phyloP scores from a whole-genome alignment of 1,140 invertebrate genomes.

The Nebria ingens region DNA sequence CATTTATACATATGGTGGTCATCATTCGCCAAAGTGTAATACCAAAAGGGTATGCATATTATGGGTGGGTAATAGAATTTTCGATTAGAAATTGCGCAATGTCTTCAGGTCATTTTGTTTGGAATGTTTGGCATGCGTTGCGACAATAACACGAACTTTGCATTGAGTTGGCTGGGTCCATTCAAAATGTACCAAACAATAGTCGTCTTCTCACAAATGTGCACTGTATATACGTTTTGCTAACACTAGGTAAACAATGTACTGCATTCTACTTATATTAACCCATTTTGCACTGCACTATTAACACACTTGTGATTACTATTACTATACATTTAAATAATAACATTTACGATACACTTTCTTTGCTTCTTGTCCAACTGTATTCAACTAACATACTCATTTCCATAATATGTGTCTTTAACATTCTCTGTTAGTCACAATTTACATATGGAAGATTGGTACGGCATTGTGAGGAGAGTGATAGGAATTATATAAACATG shows the following conservation, averaged over 20 bases:
- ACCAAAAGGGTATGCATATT: background rate
- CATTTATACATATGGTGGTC: too few species aligned
- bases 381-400: too few species aligned
- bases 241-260: too few species aligned
- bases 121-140: background rate
- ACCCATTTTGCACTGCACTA: too few species aligned
- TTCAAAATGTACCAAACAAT: background rate
- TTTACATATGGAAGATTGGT: too few species aligned
- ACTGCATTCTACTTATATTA: too few species aligned
- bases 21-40: background rate
- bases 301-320: background rate
- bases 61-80: background rate
- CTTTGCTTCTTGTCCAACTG: too few species aligned
- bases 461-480: too few species aligned
- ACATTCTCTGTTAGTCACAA: too few species aligned
- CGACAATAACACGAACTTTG: background rate
- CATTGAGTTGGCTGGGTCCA: too few species aligned
- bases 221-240: background rate
- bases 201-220: background rate
- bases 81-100: background rate
- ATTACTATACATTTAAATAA: background rate
- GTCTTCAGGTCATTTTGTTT: background rate
- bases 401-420: too few species aligned
- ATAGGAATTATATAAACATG: too few species aligned
- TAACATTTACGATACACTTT: background rate